phyloP scores from a whole-genome alignment of 1,140 invertebrate genomes.

The Papilio machaon region DNA sequence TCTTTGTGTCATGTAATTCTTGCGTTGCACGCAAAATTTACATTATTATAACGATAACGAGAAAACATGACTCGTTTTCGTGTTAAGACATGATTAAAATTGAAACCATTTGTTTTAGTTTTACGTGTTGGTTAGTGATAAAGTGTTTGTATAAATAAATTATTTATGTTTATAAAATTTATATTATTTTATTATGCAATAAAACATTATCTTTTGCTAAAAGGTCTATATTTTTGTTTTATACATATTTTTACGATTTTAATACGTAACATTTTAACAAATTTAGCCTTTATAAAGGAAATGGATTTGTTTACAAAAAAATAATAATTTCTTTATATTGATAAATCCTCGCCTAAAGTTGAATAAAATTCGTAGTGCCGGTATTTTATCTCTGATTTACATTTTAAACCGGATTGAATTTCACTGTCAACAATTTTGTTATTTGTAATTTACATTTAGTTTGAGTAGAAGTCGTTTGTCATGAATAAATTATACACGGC shows the following conservation, averaged over 20 bases:
- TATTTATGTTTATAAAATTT: neutral
- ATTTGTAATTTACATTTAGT: slow-evolving; percentile 35
- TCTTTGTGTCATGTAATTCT: neutral
- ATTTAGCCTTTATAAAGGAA: neutral
- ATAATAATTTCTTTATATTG: neutral
- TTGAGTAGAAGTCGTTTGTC: slow-evolving; percentile 30
- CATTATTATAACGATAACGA: slow-evolving; percentile 18
- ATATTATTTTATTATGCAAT: no score
- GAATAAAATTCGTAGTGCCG: neutral
- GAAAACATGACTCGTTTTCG: slow-evolving; percentile 20
- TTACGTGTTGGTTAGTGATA: neutral
- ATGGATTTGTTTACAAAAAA: no score
- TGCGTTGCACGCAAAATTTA: slow-evolving; percentile 24
- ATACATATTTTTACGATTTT: neutral
- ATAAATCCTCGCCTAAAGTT: neutral
- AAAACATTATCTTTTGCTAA: neutral
- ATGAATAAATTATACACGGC: slow-evolving; percentile 31
- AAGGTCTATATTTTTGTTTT: neutral
- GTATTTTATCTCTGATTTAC: slow-evolving; percentile 20
- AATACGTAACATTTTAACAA: neutral
- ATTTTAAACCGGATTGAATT: slow-evolving; percentile 29
- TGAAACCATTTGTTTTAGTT: slow-evolving; percentile 9
- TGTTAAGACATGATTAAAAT: neutral
- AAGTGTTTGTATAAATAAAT: neutral
- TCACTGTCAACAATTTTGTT: slow-evolving; percentile 16